Evolutionary conservation across 2,113 vertebrate genomes (phyloP).

Genomic region (Dipodomys stephensi): DNA sequence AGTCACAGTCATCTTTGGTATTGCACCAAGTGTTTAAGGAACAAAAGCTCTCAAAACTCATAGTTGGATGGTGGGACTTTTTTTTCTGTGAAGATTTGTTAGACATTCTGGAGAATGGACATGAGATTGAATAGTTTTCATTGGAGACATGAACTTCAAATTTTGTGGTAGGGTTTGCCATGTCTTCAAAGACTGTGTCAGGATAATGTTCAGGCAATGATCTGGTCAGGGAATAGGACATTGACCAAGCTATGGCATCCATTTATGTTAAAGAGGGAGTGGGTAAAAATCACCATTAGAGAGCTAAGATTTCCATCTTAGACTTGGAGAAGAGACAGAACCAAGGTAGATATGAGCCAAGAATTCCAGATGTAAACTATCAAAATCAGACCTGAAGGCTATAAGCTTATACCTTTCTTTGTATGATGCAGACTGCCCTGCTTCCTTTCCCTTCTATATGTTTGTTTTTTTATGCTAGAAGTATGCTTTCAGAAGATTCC

Average conservation of each 20-base stretch:
- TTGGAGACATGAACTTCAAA: not conserved
- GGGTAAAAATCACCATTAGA: not conserved
- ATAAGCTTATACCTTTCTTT: not conserved
- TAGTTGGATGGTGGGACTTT: not conserved
- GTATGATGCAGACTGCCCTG: not conserved
- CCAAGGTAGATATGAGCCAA: not conserved
- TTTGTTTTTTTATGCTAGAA: not conserved
- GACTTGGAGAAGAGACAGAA: not conserved
- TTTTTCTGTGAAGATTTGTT: not conserved
- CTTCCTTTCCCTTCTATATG: not conserved
- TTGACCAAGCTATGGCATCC: not conserved
- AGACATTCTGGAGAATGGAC: not conserved
- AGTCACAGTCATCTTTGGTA: not conserved
- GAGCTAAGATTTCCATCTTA: not conserved
- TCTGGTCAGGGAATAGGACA: not conserved
- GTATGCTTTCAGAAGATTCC: not conserved
- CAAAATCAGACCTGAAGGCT: not conserved
- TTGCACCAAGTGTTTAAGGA: not conserved
- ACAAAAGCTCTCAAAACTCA: slow-evolving; percentile 12
- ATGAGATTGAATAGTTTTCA: not conserved
- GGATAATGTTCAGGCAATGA: not conserved
- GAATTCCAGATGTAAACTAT: not conserved
- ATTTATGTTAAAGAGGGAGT: slow-evolving; percentile 14
- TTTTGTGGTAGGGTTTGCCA: not conserved
- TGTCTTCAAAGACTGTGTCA: not conserved